phyloP scores from a whole-genome alignment of 2,888 invertebrate species.

The Hirtodrosophila confusa region DNA sequence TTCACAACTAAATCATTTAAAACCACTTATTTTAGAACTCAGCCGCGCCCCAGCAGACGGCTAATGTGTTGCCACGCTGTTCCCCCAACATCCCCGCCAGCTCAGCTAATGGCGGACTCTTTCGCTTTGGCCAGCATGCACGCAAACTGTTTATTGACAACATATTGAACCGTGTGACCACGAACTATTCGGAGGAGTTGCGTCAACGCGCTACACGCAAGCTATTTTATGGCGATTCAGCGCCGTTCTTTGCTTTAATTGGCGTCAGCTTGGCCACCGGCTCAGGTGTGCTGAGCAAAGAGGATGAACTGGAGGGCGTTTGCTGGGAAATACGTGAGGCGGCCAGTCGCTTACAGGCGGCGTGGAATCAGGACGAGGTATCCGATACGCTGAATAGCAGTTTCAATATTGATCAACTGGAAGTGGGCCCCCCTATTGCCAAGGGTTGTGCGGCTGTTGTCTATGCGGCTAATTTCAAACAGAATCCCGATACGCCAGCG shows the following conservation, averaged over 20 bases:
- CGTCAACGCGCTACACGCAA: constrained; percentile 87
- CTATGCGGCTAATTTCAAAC: constrained; percentile 87
- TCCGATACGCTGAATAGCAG: constrained; percentile 83
- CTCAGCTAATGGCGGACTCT: constrained; percentile 79
- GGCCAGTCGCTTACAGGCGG: constrained; percentile 81
- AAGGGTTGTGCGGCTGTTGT: constrained; percentile 93
- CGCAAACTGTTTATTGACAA: constrained; percentile 89
- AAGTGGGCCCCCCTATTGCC: constrained; percentile 89
- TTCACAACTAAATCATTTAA: background rate
- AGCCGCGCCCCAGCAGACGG: constrained; percentile 40
- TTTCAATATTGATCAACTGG: constrained; percentile 86
- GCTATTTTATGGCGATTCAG: constrained; percentile 88
- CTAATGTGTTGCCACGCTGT: constrained; percentile 42
- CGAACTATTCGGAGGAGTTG: constrained; percentile 87
- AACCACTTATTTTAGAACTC: constrained; percentile 25
- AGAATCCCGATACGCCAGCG: constrained; percentile 15
- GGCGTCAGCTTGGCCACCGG: constrained; percentile 90
- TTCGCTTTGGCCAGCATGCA: constrained; percentile 87
- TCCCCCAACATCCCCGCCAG: background rate
- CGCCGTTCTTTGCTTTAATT: constrained; percentile 90
- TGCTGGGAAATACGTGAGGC: constrained; percentile 90
- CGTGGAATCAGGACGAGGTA: constrained; percentile 81
- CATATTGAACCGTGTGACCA: constrained; percentile 88
- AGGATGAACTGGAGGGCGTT: constrained; percentile 91
- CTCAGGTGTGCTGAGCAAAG: constrained; percentile 89